A percentile compares a stretch with the other conserved stretches of the same genome.
These are phyloP conservation scores for Acinonyx jubatus DNA, from an alignment of 2,113 vertebrate species.

Conservation along the genomic window DNA sequence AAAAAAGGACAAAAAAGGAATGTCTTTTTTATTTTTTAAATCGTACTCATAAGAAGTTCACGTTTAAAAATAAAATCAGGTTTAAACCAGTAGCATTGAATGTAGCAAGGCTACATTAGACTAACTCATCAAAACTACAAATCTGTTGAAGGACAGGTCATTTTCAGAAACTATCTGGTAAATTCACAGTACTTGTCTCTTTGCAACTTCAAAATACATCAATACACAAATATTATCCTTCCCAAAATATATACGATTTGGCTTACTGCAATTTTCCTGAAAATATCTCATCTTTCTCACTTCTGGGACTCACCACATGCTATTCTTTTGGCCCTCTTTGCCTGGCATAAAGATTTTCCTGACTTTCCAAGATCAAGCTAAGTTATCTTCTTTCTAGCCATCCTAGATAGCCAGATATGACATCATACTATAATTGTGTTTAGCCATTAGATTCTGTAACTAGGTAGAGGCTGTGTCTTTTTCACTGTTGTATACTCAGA, in stretches of 20 bases:
- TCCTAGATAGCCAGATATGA: background rate
- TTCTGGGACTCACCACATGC: background rate
- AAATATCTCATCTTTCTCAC: background rate
- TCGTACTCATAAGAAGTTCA: background rate
- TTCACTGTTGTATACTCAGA: background rate
- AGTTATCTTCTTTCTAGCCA: background rate
- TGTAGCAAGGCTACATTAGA: background rate
- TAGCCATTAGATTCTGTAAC: background rate
- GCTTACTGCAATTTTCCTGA: background rate
- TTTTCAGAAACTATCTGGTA: background rate
- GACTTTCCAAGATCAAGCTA: background rate
- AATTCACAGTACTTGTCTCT: background rate
- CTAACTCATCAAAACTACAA: background rate
- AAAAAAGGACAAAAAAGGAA: background rate
- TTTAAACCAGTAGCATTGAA: background rate
- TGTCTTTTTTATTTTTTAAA: background rate
- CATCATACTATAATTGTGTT: background rate
- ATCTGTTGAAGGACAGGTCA: background rate
- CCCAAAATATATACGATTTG: background rate
- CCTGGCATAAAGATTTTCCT: background rate
- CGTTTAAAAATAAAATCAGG: background rate
- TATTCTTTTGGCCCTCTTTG: background rate
- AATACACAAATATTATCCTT: background rate
- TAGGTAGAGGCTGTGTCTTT: background rate
- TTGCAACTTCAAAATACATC: background rate